Evolutionary conservation across 2,888 invertebrate species (phyloP), one percentile per base, ranked within the genome.

Genomic region (Calameuta idolon): DNA sequence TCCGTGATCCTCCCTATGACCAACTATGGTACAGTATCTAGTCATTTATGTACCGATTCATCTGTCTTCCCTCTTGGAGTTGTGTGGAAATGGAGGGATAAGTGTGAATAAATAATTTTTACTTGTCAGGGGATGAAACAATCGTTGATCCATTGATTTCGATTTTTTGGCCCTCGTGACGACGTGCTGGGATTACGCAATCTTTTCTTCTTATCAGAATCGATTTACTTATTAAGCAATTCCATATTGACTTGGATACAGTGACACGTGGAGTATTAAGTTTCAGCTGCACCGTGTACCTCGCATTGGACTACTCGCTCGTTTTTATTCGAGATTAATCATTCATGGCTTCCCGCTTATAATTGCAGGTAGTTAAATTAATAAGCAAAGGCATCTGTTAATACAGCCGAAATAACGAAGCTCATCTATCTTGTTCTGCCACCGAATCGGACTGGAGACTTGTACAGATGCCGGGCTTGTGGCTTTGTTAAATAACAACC

Each of bases 291-390:
- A 55, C 9, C 55, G 55, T 55, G 23, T 55, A 55, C 9, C 55
- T 55, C 55, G 23, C 9, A 23, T 23, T 55, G 23, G 9, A 55
- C 55, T 9, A 69, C 75, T 78, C 82, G 84, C 86, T 86, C 85
- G 81, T 86, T 87, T 85, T 82, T 84, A 84, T 86, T 83, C 85
- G 81, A 81, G 84, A 84, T 89, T 89, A 89, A 90, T 90, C 88
- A 88, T 87, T 85, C 85, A 85, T 87, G 85, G 87, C 87, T 55
- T 55, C 55, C 88, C 83, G 87, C 83, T 86, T 83, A 86, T 90
- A 90, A 89, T 86, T 87, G 86, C 85, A 82, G 83, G 85, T 89
- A 87, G 89, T 90, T 89, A 89, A 90, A 90, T 87, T 89, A 90
- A 90, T 89, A 90, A 90, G 86, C 87, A 77, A 71, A 82, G 84